phyloP scores from a whole-genome alignment of 2,888 invertebrate genomes.

The Platycnemis pennipes region DNA sequence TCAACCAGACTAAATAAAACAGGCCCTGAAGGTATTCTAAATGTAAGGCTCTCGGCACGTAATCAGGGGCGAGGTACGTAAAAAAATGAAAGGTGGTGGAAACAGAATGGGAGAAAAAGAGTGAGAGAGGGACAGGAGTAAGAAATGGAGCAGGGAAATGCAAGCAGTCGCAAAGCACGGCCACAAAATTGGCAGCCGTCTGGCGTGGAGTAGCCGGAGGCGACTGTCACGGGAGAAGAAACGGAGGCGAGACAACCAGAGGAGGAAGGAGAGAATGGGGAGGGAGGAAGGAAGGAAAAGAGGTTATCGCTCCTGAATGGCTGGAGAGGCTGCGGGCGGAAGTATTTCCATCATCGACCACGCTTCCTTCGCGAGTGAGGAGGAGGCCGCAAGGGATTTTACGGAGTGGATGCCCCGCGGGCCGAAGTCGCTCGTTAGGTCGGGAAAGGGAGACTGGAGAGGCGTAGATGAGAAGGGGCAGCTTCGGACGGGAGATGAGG shows the following conservation, averaged over 20 bases:
- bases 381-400: background rate
- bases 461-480: background rate
- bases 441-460: background rate
- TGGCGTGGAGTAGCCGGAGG: background rate
- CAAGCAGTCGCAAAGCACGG: slow-evolving; percentile 8
- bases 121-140: background rate
- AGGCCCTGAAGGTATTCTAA: too few species aligned
- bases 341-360: background rate
- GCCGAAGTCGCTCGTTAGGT: background rate
- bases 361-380: background rate
- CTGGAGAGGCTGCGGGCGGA: background rate
- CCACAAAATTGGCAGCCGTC: slow-evolving; percentile 51
- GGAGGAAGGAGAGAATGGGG: background rate
- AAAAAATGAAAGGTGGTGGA: background rate
- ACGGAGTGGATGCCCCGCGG: background rate
- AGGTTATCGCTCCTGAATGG: background rate
- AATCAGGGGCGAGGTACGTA: background rate
- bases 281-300: background rate
- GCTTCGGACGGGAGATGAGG: background rate
- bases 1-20: too few species aligned
- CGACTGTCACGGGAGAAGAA: slow-evolving; percentile 34
- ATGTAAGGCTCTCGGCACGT: background rate
- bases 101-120: background rate
- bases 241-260: slow-evolving; percentile 3
- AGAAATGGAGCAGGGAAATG: background rate